Evolutionary conservation across 2,888 invertebrate species (phyloP).

Genomic region (Arctia plantaginis): DNA sequence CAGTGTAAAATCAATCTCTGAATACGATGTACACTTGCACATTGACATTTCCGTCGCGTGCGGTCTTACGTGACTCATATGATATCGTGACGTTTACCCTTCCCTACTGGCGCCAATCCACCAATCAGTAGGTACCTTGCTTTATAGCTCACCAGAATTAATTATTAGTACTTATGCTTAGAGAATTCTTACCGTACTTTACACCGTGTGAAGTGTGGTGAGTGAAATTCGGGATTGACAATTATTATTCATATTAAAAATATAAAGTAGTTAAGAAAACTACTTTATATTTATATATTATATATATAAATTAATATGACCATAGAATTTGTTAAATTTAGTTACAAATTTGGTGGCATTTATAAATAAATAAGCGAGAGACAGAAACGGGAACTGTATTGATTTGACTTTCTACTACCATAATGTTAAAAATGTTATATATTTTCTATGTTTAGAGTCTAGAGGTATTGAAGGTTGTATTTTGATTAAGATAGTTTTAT

Average conservation of each 20-base stretch:
- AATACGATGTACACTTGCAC: conserved; percentile 46
- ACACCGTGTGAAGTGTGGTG: not conserved
- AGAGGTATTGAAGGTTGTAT: too few relatives aligned
- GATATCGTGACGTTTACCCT: conserved; percentile 55
- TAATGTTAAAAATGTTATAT: too few relatives aligned
- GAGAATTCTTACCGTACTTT: not conserved
- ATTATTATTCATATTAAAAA: not conserved
- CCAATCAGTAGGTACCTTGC: conserved; percentile 15
- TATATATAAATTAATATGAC: too few relatives aligned
- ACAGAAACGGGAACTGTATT: not conserved
- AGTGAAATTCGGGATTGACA: not conserved
- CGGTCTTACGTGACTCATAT: conserved; percentile 65
- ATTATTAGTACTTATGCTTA: not conserved
- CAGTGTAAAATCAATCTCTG: conserved; percentile 24
- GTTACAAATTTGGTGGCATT: not conserved
- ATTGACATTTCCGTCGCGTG: conserved; percentile 69
- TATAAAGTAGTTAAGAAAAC: too few relatives aligned
- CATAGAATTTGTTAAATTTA: too few relatives aligned
- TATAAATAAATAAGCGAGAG: not conserved
- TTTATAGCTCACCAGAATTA: conserved; percentile 8
- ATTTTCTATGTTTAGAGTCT: too few relatives aligned
- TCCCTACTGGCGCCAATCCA: conserved; percentile 34
- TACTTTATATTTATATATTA: too few relatives aligned
- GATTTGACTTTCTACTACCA: not conserved
- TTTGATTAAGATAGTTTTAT: not conserved